These are phyloP conservation scores for Ispidina picta DNA, from an alignment of 2,797 vertebrate genomes.

Conservation along the genomic window DNA sequence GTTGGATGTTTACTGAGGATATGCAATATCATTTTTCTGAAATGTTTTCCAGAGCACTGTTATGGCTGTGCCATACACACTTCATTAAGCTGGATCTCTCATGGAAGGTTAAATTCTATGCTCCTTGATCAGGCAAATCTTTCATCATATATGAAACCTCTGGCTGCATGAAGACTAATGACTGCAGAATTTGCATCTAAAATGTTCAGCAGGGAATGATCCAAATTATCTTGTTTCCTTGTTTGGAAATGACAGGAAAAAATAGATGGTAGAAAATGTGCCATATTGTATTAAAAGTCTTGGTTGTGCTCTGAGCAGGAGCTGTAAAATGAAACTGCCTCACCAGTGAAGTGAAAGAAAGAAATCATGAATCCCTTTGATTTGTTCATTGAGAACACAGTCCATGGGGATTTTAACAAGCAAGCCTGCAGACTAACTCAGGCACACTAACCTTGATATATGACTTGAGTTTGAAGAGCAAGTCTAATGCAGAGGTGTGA, in stretches of 20 bases:
- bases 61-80: neutral
- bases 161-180: neutral
- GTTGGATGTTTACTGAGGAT: neutral
- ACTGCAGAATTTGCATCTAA: neutral
- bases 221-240: neutral
- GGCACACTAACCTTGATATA: neutral
- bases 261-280: neutral
- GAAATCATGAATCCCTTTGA: neutral
- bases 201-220: neutral
- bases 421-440: neutral
- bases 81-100: neutral
- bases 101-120: neutral
- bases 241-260: neutral
- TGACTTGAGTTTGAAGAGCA: neutral
- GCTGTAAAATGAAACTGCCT: neutral
- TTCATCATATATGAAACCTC: neutral
- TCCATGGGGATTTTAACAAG: neutral
- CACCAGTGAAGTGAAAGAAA: neutral
- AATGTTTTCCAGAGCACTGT: neutral
- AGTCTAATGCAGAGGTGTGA: neutral
- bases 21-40: neutral
- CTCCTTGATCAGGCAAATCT: neutral
- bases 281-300: neutral
- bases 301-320: neutral
- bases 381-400: neutral